Percentiles rank a stretch among this genome's conserved stretches.
Evolutionary conservation across 2,113 vertebrate species (phyloP).

Genomic region (Gymnarchus niloticus): DNA sequence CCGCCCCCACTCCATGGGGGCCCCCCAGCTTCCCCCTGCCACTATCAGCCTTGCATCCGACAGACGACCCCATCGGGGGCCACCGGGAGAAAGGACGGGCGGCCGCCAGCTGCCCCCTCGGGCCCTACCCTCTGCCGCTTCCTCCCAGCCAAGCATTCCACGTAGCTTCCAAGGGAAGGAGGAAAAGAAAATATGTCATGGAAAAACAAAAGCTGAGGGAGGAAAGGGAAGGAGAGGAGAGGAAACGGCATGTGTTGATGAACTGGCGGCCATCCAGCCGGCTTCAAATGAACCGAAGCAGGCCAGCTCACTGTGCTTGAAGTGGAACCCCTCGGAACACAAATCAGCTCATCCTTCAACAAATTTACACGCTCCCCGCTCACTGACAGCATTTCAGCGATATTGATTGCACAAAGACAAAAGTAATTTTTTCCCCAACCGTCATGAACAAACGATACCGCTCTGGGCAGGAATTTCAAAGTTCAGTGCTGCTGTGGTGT

Average conservation of each 20-base stretch:
- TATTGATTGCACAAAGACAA: neutral
- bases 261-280: neutral
- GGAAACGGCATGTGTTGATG: neutral
- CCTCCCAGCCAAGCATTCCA: neutral
- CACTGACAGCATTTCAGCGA: neutral
- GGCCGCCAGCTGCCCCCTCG: neutral
- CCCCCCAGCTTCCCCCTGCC: neutral
- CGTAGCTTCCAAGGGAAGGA: neutral
- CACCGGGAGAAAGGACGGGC: neutral
- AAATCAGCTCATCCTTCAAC: neutral
- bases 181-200: neutral
- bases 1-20: neutral
- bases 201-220: slow-evolving; percentile 12
- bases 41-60: neutral
- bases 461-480: neutral
- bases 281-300: neutral
- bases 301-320: neutral
- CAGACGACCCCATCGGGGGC: neutral
- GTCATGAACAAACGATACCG: neutral
- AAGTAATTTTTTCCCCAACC: neutral
- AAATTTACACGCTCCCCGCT: neutral
- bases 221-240: slow-evolving; percentile 15
- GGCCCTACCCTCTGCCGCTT: neutral
- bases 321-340: neutral
- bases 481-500: neutral